A percentile compares a stretch with the other conserved stretches of the same genome.
phyloP scores from a whole-genome alignment of 2,888 invertebrate genomes.

The Xylocampa areola region DNA sequence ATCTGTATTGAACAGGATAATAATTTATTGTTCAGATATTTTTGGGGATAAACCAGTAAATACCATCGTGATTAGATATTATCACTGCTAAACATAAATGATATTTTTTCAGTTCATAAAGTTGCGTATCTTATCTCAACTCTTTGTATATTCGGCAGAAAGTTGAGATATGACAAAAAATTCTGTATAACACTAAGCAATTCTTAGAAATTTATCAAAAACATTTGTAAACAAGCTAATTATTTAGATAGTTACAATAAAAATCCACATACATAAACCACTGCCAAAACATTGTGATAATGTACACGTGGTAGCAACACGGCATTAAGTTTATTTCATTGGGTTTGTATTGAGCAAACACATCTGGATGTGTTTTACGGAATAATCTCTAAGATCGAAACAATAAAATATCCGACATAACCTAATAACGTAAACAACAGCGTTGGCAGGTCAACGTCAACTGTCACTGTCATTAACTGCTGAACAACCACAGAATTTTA shows the following conservation, averaged over 20 bases:
- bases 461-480: no score
- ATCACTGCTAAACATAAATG: no score
- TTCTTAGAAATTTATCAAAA: background rate
- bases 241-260: background rate
- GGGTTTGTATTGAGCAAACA: conserved; percentile 15
- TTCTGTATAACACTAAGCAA: background rate
- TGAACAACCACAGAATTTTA: no score
- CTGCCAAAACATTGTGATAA: conserved; percentile 43
- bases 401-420: conserved; percentile 34
- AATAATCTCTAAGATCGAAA: conserved; percentile 15
- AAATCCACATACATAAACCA: conserved; percentile 51
- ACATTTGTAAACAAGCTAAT: background rate
- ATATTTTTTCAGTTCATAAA: no score
- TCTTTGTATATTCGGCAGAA: background rate
- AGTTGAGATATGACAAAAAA: background rate
- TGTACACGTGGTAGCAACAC: conserved; percentile 10
- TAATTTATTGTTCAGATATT: no score
- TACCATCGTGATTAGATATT: no score
- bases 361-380: conserved; percentile 35
- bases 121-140: background rate
- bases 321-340: conserved; percentile 15
- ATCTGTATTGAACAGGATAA: no score
- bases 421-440: conserved; percentile 57
- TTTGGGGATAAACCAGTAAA: no score
- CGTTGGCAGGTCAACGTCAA: conserved; percentile 21